phyloP scores from a whole-genome alignment of 2,797 vertebrate genomes.

The Thalassophryne amazonica region DNA sequence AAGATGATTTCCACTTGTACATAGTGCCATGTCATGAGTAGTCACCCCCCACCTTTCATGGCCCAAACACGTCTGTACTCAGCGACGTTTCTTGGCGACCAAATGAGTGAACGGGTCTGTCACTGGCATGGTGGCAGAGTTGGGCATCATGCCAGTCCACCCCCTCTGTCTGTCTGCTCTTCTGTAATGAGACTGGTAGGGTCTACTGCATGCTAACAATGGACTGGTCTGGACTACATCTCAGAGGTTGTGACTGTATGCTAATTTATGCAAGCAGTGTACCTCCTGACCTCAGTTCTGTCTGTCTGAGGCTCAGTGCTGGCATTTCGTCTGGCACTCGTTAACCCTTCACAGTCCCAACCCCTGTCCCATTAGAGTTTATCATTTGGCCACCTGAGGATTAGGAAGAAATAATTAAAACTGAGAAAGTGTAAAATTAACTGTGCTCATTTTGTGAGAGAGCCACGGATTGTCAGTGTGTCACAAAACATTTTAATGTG shows the following conservation, averaged over 20 bases:
- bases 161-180: constrained; percentile 62
- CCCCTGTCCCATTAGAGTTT: constrained; percentile 1
- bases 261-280: constrained; percentile 73
- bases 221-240: constrained; percentile 57
- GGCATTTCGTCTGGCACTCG: constrained; percentile 60
- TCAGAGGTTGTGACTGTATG: constrained; percentile 64
- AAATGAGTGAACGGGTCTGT: constrained; percentile 53
- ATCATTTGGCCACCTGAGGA: background rate
- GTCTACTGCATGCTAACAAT: constrained; percentile 76
- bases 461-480: too few species aligned
- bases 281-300: constrained; percentile 39
- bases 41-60: constrained; percentile 13
- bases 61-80: constrained; percentile 25
- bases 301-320: constrained; percentile 49
- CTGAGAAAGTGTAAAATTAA: background rate
- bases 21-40: constrained; percentile 32
- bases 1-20: constrained; percentile 10
- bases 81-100: constrained; percentile 45
- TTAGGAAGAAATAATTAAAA: background rate
- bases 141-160: constrained; percentile 59
- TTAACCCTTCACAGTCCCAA: constrained; percentile 51
- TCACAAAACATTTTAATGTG: background rate
- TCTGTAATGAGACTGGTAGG: constrained; percentile 68
- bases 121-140: constrained; percentile 59
- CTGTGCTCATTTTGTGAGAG: background rate